Percentiles rank a stretch among this genome's conserved stretches.
These are phyloP conservation scores for Leptopilina boulardi DNA, from an alignment of 1,140 invertebrate species.

Conservation along the genomic window DNA sequence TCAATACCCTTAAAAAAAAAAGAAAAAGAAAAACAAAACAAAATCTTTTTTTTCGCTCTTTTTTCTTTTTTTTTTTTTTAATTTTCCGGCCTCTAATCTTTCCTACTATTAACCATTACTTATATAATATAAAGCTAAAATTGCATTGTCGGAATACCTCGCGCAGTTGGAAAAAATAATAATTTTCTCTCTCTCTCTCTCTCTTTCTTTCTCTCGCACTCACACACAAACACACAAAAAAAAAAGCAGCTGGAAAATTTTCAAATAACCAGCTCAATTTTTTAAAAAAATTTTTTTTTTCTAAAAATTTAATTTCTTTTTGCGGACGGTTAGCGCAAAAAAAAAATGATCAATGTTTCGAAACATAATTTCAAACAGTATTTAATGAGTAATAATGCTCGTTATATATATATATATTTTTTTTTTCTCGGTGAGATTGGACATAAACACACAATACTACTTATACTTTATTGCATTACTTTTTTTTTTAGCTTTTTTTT, in stretches of 20 bases:
- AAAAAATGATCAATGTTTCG: slow-evolving; percentile 60
- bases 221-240: neutral
- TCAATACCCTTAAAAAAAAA: neutral
- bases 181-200: no score
- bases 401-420: no score
- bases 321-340: slow-evolving; percentile 27
- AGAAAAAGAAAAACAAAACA: neutral
- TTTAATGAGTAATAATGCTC: slow-evolving; percentile 76
- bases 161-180: slow-evolving; percentile 49
- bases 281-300: no score
- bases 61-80: slow-evolving; percentile 48
- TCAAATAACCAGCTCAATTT: neutral
- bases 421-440: slow-evolving; percentile 75
- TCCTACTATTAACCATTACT: slow-evolving; percentile 65
- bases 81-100: slow-evolving; percentile 67
- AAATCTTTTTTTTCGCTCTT: neutral
- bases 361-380: slow-evolving; percentile 74
- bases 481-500: no score
- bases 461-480: slow-evolving; percentile 76
- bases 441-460: slow-evolving; percentile 77
- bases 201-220: no score
- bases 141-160: slow-evolving; percentile 65
- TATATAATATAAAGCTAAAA: slow-evolving; percentile 61
- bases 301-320: neutral
- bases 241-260: neutral